These are phyloP conservation scores for Percopsis transmontana DNA, from an alignment of 2,113 vertebrate species.

Conservation along the genomic window DNA sequence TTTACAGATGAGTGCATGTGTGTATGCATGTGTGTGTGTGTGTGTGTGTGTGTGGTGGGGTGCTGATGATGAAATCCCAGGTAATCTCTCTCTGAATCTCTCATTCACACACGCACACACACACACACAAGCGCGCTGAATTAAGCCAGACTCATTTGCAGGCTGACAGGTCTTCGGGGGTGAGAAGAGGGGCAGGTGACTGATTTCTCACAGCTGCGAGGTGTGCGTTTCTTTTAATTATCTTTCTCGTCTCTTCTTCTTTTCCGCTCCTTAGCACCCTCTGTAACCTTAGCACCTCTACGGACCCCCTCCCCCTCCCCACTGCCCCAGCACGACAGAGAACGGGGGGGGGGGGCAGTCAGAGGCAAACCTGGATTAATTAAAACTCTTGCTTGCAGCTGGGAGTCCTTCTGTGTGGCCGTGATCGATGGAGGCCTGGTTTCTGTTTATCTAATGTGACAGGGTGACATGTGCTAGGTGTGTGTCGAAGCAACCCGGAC, in stretches of 20 bases:
- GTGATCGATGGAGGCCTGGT: conserved; percentile 7
- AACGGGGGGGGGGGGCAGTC: not conserved
- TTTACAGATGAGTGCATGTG: not conserved
- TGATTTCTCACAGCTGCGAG: conserved; percentile 3
- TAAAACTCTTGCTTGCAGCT: not conserved
- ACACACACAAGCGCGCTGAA: conserved; percentile 4
- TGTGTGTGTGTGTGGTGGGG: conserved; percentile 22
- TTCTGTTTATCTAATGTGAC: conserved; percentile 17
- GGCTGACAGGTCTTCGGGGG: not conserved
- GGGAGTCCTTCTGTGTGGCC: not conserved
- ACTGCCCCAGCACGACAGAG: not conserved
- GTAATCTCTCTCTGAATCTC: not conserved
- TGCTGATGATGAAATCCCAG: not conserved
- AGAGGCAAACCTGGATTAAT: not conserved
- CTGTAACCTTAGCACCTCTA: not conserved
- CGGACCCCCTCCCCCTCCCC: not conserved
- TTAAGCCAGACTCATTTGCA: not conserved
- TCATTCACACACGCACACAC: not conserved
- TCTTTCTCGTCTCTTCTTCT: not conserved
- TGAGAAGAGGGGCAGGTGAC: not conserved
- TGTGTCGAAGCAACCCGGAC: too few species aligned
- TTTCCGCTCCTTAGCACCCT: not conserved
- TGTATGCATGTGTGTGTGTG: conserved; percentile 6
- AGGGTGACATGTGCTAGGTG: not conserved
- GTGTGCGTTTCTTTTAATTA: conserved; percentile 10